Base-by-base conservation (phyloP, 2,113 vertebrate genomes). In the Hepsetus odoe region DNA sequence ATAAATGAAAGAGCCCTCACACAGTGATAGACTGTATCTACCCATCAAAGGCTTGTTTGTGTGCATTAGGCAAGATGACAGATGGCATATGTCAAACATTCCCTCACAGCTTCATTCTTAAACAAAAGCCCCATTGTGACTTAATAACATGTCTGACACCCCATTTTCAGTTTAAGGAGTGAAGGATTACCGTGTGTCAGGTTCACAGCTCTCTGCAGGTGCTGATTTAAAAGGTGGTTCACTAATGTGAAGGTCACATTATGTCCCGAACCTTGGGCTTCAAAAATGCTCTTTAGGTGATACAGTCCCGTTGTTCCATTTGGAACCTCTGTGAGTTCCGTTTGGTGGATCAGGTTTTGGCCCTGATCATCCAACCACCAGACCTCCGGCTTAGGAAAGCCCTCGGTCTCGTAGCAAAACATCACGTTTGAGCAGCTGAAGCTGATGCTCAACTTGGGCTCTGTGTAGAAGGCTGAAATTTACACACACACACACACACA, bases 371-470 rank as follows among this genome's bases (percentile, higher is more conserved):
- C 74, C 0, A 59, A 18, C 87, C 87, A 88, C 13, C 20, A 33
- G 14, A 88, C 76, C 42, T 84, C 80, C 14, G 87, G 76, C 46
- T 72, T 56, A 13, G 87, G 87, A 53, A 83, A 88, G 1, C 87
- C 87, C 26, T 82, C 67, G 0, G 79, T 71, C 67, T 85, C 78
- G 14, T 81, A 87, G 14, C 11, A 44, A 18, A 88, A 32, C 1
- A 49, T 82, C 3, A 80, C 9, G 2, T 4, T 32, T 10, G 35
- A 53, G n/a, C 16, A 1, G n/a, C 44, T 75, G 1, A 59, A 4
- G 16, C 28, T 44, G 40, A 88, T 66, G 53, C 74, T 83, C 3
- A 88, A 44, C 6, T 42, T 66, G n/a, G 87, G 87, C 49, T 88
- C 87, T 58, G 76, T 81, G 71, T 86, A 87, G 58, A 81, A 82